Percentiles rank a stretch among this genome's conserved stretches.
Evolutionary conservation across 2,113 vertebrate genomes (phyloP).

Genomic region (Egretta garzetta): DNA sequence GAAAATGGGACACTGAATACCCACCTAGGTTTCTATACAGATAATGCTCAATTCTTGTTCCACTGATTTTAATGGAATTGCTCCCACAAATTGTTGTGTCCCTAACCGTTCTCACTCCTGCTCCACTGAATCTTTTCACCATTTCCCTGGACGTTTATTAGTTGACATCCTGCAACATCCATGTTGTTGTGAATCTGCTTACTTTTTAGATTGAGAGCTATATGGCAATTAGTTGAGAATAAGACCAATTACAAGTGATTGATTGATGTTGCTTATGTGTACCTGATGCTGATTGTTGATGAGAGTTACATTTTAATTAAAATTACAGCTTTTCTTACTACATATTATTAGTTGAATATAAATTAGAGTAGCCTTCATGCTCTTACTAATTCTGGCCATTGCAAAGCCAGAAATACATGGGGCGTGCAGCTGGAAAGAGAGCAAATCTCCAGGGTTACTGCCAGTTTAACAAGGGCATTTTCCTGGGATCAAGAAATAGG

Average conservation of each 20-base stretch:
- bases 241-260: background rate
- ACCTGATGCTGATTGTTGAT: background rate
- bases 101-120: background rate
- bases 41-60: background rate
- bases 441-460: background rate
- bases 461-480: background rate
- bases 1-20: background rate
- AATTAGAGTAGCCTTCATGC: background rate
- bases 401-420: background rate
- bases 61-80: background rate
- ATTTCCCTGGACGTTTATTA: background rate
- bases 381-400: background rate
- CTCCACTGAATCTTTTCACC: background rate
- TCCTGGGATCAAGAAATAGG: background rate
- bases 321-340: background rate
- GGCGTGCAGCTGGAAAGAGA: background rate
- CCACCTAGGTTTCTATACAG: background rate
- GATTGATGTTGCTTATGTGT: background rate
- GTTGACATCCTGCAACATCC: background rate
- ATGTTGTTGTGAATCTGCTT: background rate
- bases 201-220: background rate
- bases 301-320: background rate
- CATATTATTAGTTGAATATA: background rate
- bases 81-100: background rate
- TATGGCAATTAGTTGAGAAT: background rate